Conservation (phyloP, 2,113 vertebrate species). For the Heliornis fulica region DNA sequence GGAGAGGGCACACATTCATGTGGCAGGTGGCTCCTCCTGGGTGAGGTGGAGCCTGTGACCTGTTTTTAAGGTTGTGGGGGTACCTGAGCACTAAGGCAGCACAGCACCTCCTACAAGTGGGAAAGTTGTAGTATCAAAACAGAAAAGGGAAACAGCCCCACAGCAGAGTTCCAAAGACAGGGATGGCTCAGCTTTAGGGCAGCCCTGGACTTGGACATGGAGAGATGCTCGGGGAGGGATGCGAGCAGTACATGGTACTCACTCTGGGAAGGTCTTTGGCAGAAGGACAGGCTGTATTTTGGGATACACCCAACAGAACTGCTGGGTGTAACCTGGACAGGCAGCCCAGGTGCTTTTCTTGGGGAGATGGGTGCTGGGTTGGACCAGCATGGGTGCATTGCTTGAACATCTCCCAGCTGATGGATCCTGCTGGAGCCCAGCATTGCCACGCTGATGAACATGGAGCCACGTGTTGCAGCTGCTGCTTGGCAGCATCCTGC, state of each 20-base stretch:
- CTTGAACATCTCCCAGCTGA: neutral
- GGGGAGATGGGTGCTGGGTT: neutral
- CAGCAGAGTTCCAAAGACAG: neutral
- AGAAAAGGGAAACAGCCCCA: neutral
- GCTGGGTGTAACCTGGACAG: neutral
- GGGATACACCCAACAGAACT: neutral
- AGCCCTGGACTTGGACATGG: fast-evolving
- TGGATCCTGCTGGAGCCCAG: neutral
- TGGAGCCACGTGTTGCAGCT: fast-evolving
- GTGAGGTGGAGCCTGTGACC: neutral
- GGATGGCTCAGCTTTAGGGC: neutral
- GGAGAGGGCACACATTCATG: neutral
- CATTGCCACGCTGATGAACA: fast-evolving
- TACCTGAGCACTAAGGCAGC: neutral
- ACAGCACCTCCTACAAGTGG: neutral
- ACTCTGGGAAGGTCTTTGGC: neutral
- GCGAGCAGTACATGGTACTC: fast-evolving
- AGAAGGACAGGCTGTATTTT: fast-evolving
- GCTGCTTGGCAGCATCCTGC: neutral
- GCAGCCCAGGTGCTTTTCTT: neutral
- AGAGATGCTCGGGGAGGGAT: neutral
- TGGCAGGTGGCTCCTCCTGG: neutral
- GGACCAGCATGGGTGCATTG: fast-evolving
- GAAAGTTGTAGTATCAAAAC: neutral
- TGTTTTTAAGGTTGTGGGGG: neutral